Evolutionary conservation across 2,113 vertebrate species (phyloP).

Genomic region (Hippocampus mohnikei): DNA sequence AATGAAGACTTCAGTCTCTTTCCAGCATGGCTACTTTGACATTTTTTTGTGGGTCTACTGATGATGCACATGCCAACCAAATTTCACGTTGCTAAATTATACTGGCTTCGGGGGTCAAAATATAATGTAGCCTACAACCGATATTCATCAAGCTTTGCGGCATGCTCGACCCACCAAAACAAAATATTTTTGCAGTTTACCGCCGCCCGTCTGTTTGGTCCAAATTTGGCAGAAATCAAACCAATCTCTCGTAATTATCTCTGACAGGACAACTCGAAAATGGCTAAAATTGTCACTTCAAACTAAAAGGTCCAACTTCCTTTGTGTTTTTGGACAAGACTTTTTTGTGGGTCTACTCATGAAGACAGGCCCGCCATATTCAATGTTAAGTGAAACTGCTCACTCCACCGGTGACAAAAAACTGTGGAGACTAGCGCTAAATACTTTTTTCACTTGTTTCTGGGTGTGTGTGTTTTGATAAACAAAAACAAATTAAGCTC

Average conservation of each 20-base stretch:
- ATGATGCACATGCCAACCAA: not conserved
- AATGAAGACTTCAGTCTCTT: not conserved
- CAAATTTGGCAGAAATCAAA: too few species aligned
- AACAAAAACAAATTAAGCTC: slow-evolving; percentile 1
- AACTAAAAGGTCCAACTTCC: too few species aligned
- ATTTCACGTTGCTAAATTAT: not conserved
- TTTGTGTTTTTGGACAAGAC: too few species aligned
- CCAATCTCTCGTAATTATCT: too few species aligned
- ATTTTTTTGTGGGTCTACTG: not conserved
- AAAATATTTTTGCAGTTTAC: too few species aligned
- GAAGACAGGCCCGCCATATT: not conserved
- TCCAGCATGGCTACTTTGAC: not conserved
- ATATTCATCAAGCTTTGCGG: too few species aligned
- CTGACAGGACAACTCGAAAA: too few species aligned
- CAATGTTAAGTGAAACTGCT: not conserved
- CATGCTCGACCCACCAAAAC: too few species aligned
- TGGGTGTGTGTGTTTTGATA: slow-evolving; percentile 6
- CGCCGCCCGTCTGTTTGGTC: too few species aligned
- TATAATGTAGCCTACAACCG: not conserved
- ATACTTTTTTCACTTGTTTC: too few species aligned
- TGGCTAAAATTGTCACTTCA: too few species aligned
- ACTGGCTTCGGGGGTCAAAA: not conserved
- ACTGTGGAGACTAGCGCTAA: too few species aligned
- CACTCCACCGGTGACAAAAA: not conserved
- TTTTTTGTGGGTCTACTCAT: not conserved